phyloP scores from a whole-genome alignment of 2,797 vertebrate species.

The Dendrocincla tyrannina region DNA sequence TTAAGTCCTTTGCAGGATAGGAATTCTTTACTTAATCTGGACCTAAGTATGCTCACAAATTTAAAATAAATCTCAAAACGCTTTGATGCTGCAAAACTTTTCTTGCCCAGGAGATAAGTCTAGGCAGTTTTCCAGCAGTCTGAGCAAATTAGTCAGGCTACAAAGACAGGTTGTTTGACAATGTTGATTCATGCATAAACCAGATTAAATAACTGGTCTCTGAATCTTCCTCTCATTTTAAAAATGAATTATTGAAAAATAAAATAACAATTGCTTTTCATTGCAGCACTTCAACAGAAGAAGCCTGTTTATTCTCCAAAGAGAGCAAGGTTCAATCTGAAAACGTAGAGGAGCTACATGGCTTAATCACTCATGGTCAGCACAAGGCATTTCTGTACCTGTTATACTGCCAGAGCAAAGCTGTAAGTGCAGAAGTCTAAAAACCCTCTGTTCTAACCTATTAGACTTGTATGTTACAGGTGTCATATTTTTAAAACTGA shows the following conservation, averaged over 20 bases:
- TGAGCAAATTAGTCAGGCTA: constrained; percentile 63
- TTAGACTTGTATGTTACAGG: not conserved
- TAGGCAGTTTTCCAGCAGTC: constrained; percentile 44
- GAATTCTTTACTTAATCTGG: constrained; percentile 22
- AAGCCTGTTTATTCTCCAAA: not conserved
- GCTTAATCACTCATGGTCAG: not conserved
- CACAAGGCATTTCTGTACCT: not conserved
- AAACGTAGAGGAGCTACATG: not conserved
- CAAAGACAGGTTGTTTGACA: constrained; percentile 58
- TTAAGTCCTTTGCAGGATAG: not conserved
- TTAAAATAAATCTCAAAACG: constrained; percentile 13
- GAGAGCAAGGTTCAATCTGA: not conserved
- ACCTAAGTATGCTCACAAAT: constrained; percentile 13
- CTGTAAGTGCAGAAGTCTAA: not conserved
- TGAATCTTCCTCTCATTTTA: not conserved
- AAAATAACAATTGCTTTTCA: constrained; percentile 29
- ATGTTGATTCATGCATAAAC: constrained; percentile 54
- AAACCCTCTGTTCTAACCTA: not conserved
- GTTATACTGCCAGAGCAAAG: not conserved
- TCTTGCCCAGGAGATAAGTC: constrained; percentile 41
- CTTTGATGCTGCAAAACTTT: constrained; percentile 58
- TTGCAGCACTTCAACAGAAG: not conserved
- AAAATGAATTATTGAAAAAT: constrained; percentile 46
- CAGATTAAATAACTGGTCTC: constrained; percentile 25
- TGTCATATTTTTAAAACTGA: not conserved